Percentiles rank a stretch among this genome's conserved stretches.
phyloP scores from a whole-genome alignment of 2,113 vertebrate species.

The Agapornis roseicollis region DNA sequence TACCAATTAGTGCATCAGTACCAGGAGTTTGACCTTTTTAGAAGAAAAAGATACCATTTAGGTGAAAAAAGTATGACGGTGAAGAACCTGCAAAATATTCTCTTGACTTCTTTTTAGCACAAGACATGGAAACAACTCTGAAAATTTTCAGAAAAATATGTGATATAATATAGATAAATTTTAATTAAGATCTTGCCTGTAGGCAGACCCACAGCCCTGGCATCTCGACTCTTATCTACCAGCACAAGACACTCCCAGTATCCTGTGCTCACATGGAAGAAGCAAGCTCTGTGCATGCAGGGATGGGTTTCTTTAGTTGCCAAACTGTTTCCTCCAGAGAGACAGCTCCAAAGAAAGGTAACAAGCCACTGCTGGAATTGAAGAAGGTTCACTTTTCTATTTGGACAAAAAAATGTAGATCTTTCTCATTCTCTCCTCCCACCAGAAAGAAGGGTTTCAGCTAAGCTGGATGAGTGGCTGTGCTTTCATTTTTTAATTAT shows the following conservation, averaged over 20 bases:
- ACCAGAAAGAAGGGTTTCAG: background rate
- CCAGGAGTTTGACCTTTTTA: background rate
- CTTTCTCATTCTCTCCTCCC: background rate
- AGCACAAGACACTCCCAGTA: constrained; percentile 37
- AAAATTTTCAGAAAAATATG: constrained; percentile 20
- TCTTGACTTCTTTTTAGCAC: background rate
- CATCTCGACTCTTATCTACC: constrained; percentile 1
- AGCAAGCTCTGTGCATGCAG: background rate
- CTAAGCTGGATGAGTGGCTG: background rate
- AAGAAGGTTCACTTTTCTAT: background rate
- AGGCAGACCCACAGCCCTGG: constrained; percentile 25
- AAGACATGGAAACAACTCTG: background rate
- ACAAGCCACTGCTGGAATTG: background rate
- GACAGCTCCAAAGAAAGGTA: background rate
- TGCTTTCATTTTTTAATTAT: background rate
- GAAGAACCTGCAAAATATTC: background rate
- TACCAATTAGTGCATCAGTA: background rate
- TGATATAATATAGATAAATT: constrained; percentile 51
- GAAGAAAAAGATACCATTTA: background rate
- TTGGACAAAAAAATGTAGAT: background rate
- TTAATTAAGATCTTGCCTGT: constrained; percentile 58
- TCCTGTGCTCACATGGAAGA: background rate
- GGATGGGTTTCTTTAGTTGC: background rate
- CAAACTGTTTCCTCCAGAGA: background rate
- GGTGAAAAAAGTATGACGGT: background rate